These are phyloP conservation scores for Brachyptera risi DNA, from an alignment of 2,888 invertebrate genomes.

Conservation along the genomic window DNA sequence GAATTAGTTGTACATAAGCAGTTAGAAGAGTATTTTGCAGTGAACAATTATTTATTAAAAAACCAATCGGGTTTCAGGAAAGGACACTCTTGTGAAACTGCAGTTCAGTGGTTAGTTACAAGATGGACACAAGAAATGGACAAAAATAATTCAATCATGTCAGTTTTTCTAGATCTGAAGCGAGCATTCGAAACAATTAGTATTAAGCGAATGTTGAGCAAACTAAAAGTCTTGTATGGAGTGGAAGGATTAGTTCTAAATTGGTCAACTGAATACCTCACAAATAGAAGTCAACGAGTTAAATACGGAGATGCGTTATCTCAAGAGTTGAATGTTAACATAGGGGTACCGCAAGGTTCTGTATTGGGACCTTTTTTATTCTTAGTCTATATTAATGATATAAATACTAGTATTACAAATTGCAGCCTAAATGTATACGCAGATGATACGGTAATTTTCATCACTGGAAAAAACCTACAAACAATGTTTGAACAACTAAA, in stretches of 20 bases:
- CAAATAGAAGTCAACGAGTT: constrained; percentile 27
- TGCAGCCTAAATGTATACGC: no score
- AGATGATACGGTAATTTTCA: no score
- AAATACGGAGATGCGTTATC: constrained; percentile 21
- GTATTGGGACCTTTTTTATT: constrained; percentile 34
- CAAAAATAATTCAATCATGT: constrained; percentile 16
- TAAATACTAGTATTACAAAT: neutral
- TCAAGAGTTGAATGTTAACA: neutral
- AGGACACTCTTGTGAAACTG: constrained; percentile 28
- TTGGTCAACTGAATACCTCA: constrained; percentile 27
- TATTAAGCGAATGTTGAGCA: constrained; percentile 23
- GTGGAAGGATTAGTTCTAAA: constrained; percentile 17
- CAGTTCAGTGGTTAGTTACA: constrained; percentile 25
- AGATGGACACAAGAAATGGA: constrained; percentile 24
- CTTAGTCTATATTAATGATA: constrained; percentile 31
- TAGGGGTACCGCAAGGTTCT: constrained; percentile 34
- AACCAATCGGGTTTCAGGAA: constrained; percentile 26
- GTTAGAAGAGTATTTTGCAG: constrained; percentile 22
- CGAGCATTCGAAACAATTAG: constrained; percentile 29
- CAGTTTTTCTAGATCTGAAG: constrained; percentile 29
- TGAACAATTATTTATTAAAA: constrained; percentile 22
- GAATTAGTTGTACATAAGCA: constrained; percentile 28
- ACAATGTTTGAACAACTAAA: no score
- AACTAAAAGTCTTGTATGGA: constrained; percentile 26
- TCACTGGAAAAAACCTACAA: no score